A percentile compares a stretch with the other conserved stretches of the same genome.
These are phyloP conservation scores for Perdita meconis DNA, from an alignment of 2,888 invertebrate species.

Conservation along the genomic window DNA sequence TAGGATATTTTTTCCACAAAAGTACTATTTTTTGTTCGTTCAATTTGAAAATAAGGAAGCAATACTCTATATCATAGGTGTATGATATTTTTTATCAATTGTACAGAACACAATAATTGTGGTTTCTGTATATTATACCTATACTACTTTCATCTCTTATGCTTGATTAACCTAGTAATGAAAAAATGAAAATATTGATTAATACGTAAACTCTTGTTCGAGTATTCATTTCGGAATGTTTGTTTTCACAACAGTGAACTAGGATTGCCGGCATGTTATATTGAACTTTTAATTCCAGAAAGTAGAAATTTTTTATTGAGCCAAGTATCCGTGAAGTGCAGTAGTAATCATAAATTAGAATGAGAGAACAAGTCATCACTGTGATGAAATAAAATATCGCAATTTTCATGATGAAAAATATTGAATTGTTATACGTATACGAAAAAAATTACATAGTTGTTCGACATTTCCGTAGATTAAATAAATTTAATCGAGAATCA, in stretches of 20 bases:
- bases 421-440: no score
- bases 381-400: not conserved
- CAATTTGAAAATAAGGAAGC: slow-evolving; percentile 3
- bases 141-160: not conserved
- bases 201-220: not conserved
- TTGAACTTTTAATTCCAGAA: slow-evolving; percentile 6
- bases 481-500: no score
- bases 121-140: not conserved
- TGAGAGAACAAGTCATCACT: not conserved
- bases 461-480: no score
- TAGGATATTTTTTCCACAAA: no score
- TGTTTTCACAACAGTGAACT: not conserved
- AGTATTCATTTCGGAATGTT: slow-evolving; percentile 8
- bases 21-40: not conserved
- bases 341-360: not conserved
- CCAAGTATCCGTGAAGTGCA: not conserved
- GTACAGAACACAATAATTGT: not conserved
- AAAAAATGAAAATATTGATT: slow-evolving; percentile 2
- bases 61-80: not conserved
- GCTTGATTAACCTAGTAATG: not conserved
- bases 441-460: no score
- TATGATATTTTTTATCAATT: not conserved
- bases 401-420: not conserved
- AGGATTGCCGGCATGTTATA: not conserved
- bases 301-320: not conserved